These are phyloP conservation scores for Hippoglossus stenolepis DNA, from an alignment of 2,113 vertebrate genomes.

Conservation along the genomic window DNA sequence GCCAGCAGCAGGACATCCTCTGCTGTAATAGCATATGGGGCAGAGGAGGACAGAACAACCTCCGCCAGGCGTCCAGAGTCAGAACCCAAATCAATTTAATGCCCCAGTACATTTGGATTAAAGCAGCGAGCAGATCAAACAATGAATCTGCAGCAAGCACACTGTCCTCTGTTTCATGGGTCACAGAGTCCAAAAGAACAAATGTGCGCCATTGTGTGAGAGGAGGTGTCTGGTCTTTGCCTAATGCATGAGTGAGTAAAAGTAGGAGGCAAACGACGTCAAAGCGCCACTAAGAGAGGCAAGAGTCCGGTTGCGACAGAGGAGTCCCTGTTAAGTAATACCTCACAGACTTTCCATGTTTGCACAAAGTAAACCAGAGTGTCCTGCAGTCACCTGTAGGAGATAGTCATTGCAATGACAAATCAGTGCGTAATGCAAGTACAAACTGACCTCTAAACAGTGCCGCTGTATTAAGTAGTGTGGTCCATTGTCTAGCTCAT, in stretches of 20 bases:
- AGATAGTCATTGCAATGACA: slow-evolving; percentile 6
- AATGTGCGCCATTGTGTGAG: slow-evolving; percentile 18
- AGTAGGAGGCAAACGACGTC: slow-evolving; percentile 42
- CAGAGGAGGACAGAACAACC: slow-evolving; percentile 36
- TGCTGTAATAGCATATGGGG: slow-evolving; percentile 31
- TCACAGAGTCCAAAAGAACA: slow-evolving; percentile 36
- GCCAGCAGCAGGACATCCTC: slow-evolving; percentile 49
- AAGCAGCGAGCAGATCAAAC: slow-evolving; percentile 15
- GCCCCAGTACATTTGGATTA: slow-evolving; percentile 17
- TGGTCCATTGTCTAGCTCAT: too few relatives aligned
- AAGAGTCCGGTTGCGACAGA: not conserved
- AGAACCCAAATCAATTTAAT: slow-evolving; percentile 25
- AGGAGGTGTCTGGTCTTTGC: slow-evolving; percentile 26
- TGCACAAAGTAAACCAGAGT: slow-evolving; percentile 15
- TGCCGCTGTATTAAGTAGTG: too few relatives aligned
- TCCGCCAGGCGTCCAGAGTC: slow-evolving; percentile 1
- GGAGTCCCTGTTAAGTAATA: slow-evolving; percentile 34
- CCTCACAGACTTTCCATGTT: slow-evolving; percentile 35
- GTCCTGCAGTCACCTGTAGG: not conserved
- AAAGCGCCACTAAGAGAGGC: slow-evolving; percentile 7
- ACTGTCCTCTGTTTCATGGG: slow-evolving; percentile 13
- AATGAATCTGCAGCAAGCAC: slow-evolving; percentile 4
- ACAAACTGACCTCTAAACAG: not conserved
- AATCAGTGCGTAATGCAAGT: slow-evolving; percentile 8
- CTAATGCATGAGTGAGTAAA: slow-evolving; percentile 47